phyloP scores from a whole-genome alignment of 2,113 vertebrate species.

The Toxotes jaculatrix region DNA sequence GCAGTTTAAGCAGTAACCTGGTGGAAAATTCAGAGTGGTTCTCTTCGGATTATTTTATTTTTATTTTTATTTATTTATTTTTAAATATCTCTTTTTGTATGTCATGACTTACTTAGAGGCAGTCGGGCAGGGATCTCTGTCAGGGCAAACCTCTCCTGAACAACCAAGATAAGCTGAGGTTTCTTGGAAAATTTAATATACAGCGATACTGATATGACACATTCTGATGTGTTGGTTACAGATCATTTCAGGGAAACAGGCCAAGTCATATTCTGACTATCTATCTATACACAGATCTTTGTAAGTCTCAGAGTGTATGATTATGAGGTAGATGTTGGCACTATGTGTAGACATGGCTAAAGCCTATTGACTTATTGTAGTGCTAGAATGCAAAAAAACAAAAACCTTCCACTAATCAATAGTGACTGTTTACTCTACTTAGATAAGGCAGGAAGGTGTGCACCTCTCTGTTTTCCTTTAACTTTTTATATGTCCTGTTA shows the following conservation, averaged over 20 bases:
- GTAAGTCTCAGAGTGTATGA: not conserved
- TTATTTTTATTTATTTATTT: no score
- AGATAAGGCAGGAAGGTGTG: slow-evolving; percentile 4
- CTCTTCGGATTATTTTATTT: not conserved
- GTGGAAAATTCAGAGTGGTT: not conserved
- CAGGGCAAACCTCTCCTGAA: not conserved
- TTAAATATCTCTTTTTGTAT: no score
- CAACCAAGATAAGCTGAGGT: not conserved
- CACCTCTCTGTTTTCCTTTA: not conserved
- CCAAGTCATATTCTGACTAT: not conserved
- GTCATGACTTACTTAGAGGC: no score
- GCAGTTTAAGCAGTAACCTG: not conserved
- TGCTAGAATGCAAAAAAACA: not conserved
- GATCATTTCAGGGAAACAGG: no score
- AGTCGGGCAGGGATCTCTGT: no score
- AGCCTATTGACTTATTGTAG: not conserved
- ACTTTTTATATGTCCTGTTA: not conserved
- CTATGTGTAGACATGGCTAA: no score
- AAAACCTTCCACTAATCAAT: not conserved
- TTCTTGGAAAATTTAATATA: no score
- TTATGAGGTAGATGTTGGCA: not conserved
- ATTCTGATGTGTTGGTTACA: no score
- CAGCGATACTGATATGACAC: no score
- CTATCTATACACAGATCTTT: no score
- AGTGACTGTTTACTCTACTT: slow-evolving; percentile 12